Conservation (phyloP, 64 coral and sea anemone species). For the Stylophora pistillata region DNA sequence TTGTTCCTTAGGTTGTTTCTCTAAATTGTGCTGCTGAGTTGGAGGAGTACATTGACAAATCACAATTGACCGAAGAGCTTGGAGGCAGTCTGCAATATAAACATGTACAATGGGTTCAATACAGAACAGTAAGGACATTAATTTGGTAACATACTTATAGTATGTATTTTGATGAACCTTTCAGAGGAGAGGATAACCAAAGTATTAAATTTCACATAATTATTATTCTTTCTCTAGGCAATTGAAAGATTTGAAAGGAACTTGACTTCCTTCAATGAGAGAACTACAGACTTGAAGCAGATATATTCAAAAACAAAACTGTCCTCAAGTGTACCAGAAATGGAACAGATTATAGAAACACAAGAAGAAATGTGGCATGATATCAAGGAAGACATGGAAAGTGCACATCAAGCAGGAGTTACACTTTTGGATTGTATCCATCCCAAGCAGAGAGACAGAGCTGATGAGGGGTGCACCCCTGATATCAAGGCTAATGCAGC, state of each 20-base stretch:
- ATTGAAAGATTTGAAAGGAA: constrained; percentile 81
- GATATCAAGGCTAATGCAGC: constrained; percentile 71
- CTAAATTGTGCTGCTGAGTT: constrained; percentile 66
- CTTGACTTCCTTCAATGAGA: constrained; percentile 10
- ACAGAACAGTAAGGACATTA: constrained; percentile 66
- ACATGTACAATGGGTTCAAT: constrained; percentile 78
- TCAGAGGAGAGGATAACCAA: no score
- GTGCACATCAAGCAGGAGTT: constrained; percentile 65
- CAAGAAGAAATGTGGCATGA: constrained; percentile 93
- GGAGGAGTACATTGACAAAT: constrained; percentile 67
- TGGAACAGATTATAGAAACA: constrained; percentile 72
- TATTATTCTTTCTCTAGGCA: constrained; percentile 49
- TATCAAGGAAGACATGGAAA: constrained; percentile 78
- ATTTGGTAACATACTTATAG: no score
- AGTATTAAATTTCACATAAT: background rate
- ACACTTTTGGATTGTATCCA: constrained; percentile 79
- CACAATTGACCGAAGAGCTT: constrained; percentile 68
- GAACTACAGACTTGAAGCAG: constrained; percentile 28
- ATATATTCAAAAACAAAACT: constrained; percentile 51
- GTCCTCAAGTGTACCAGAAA: constrained; percentile 56
- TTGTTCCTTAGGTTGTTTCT: constrained; percentile 52
- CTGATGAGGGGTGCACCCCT: constrained; percentile 29
- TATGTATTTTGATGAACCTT: no score
- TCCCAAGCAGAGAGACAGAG: constrained; percentile 45
- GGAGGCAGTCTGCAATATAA: constrained; percentile 79